Conservation (phyloP, 2,888 invertebrate species). For the Parasteatoda lunata region DNA sequence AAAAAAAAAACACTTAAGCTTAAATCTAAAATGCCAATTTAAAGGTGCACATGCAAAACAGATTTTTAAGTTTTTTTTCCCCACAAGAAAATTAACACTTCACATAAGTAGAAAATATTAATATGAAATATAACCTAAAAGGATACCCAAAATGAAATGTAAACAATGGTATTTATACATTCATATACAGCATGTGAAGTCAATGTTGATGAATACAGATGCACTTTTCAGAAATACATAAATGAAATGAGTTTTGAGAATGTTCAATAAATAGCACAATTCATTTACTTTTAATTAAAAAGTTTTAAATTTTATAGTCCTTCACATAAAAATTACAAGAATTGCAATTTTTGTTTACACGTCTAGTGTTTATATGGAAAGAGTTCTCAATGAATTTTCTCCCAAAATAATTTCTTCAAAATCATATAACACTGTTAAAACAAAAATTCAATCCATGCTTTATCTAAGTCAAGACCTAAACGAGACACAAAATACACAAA, state of each 20-base stretch:
- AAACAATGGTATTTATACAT: background rate
- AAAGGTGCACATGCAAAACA: too few relatives aligned
- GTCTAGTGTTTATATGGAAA: background rate
- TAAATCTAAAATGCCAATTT: too few relatives aligned
- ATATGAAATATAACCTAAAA: too few relatives aligned
- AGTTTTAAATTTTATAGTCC: background rate
- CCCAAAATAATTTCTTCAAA: slow-evolving; percentile 13
- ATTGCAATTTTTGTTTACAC: slow-evolving; percentile 2
- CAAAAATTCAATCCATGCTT: slow-evolving; percentile 5
- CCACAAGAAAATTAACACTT: too few relatives aligned
- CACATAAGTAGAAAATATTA: too few relatives aligned
- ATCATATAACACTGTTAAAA: slow-evolving; percentile 7
- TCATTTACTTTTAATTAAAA: background rate
- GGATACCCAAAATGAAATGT: background rate
- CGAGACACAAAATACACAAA: slow-evolving; percentile 18
- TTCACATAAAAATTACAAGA: background rate
- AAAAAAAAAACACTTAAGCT: too few relatives aligned
- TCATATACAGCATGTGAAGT: background rate
- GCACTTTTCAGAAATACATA: background rate
- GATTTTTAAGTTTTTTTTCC: too few relatives aligned
- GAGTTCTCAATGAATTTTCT: slow-evolving; percentile 7
- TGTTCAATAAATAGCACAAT: slow-evolving; percentile 41
- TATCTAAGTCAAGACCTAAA: background rate
- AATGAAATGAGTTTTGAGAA: slow-evolving; percentile 22
- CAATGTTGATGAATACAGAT: slow-evolving; percentile 3